Conservation (phyloP, 2,797 vertebrate species). For the Siniperca undulata region DNA sequence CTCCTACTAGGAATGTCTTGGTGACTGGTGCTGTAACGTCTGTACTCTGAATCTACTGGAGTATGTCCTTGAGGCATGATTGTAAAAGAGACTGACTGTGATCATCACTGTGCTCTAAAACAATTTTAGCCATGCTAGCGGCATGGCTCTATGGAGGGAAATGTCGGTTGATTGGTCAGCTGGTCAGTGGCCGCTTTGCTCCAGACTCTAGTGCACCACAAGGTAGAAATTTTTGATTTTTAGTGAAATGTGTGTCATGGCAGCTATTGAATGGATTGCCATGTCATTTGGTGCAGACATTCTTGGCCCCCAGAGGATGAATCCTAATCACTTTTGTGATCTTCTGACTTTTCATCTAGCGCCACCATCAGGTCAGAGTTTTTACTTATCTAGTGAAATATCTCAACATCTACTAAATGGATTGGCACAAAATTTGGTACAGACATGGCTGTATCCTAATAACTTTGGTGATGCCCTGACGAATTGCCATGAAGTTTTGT, state of each 20-base stretch:
- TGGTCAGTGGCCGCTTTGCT: background rate
- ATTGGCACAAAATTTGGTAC: too few relatives aligned
- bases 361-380: too few relatives aligned
- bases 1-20: conserved; percentile 26
- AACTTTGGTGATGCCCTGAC: background rate
- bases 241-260: background rate
- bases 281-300: background rate
- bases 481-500: background rate
- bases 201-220: background rate
- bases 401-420: too few relatives aligned
- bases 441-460: too few relatives aligned
- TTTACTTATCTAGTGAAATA: too few relatives aligned
- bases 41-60: conserved; percentile 34
- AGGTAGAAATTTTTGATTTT: background rate
- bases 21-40: conserved; percentile 41
- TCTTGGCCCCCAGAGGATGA: background rate
- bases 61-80: conserved; percentile 53
- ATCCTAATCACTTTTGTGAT: background rate
- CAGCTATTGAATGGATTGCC: too few relatives aligned
- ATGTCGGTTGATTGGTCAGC: background rate
- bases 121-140: background rate
- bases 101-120: conserved; percentile 24
- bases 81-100: conserved; percentile 40
- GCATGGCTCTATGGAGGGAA: background rate
- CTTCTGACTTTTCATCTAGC: too few relatives aligned